These are phyloP conservation scores for Austrolebias charrua DNA, from an alignment of 2,797 vertebrate genomes.

Conservation along the genomic window DNA sequence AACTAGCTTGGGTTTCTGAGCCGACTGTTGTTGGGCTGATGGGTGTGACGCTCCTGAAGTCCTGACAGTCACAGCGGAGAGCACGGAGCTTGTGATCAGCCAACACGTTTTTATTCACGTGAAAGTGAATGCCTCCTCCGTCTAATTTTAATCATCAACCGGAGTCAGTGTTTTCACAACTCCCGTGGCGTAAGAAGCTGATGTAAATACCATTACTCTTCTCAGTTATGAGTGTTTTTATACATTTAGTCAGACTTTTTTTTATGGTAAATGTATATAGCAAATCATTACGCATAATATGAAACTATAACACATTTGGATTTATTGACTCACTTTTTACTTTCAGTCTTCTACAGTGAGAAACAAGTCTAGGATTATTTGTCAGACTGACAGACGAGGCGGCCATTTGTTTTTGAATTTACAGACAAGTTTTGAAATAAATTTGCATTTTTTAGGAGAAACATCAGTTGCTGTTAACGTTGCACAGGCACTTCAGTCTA, in stretches of 20 bases:
- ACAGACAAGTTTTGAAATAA: conserved; percentile 20
- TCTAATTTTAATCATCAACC: conserved; percentile 9
- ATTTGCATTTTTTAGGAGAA: conserved; percentile 26
- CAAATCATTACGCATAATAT: conserved; percentile 10
- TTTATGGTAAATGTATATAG: conserved; percentile 16
- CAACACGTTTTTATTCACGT: conserved; percentile 36
- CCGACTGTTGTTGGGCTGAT: conserved; percentile 38
- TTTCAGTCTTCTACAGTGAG: conserved; percentile 4
- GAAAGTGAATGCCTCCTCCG: conserved; percentile 10
- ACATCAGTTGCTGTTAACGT: conserved; percentile 68
- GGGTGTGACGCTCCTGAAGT: conserved; percentile 48
- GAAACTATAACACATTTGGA: conserved; percentile 28
- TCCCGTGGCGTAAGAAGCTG: conserved; percentile 7
- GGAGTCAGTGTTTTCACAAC: conserved; percentile 10
- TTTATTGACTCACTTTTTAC: conserved; percentile 11
- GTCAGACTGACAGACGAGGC: conserved; percentile 8
- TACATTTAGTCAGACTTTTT: conserved; percentile 21
- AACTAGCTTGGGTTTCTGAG: conserved; percentile 29
- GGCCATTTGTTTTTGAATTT: conserved; percentile 43
- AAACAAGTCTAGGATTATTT: neutral
- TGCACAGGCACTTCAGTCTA: conserved; percentile 41
- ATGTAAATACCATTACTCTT: conserved; percentile 28
- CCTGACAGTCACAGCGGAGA: conserved; percentile 27
- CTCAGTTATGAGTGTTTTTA: conserved; percentile 16
- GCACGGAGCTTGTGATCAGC: conserved; percentile 31